Base-by-base conservation (phyloP, 2,113 vertebrate species). In the Tricholaema leucomelas region DNA sequence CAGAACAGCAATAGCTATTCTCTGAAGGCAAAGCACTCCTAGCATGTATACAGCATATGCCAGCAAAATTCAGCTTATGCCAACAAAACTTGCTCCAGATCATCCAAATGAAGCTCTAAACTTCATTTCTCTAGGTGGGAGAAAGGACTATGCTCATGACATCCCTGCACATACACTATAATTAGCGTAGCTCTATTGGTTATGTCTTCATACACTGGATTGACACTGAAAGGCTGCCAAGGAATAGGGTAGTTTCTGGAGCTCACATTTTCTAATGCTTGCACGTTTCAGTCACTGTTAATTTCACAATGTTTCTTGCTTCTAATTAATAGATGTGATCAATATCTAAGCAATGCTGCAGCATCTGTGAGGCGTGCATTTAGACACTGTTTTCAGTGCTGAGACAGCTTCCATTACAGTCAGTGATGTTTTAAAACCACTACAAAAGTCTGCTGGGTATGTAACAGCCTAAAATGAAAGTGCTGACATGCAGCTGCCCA, bases 41-140 rank as follows among this genome's bases (percentile, higher is more conserved):
- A 44, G 36, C 3, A 1, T 27, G 19, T 18, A 61, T 15, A 36
- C 27, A 69, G 64, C 71, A 76, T 31, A 81, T 81, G 84, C 88
- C 88, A 92, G 77, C 73, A 90, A 90, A 95, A 93, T 88, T 63
- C 83, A 67, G 56, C 28, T 59, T 66, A 78, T 67, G 81, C 78
- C 89, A 92, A 72, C 9, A 9, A 18, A 82, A 81, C 85, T 82
- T 79, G 81, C 40, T 92, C 55, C 91, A 93, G 72, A 55, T 46
- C 40, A 77, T 52, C 35, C 56, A 80, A 90, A 83, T 28, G 33
- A 90, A 93, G 72, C 60, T 77, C 72, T n/a, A 25, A 73, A 59
- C 75, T 80, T 54, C 24, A 23, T 63, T 50, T 44, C 50, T 72
- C 23, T 30, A 67, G 55, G 85, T 4, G 0, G 52, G 72, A 93